Percentiles rank a stretch among this genome's conserved stretches.
Evolutionary conservation across 2,888 invertebrate species (phyloP).

Genomic region (Trypoxylon attenuatum): DNA sequence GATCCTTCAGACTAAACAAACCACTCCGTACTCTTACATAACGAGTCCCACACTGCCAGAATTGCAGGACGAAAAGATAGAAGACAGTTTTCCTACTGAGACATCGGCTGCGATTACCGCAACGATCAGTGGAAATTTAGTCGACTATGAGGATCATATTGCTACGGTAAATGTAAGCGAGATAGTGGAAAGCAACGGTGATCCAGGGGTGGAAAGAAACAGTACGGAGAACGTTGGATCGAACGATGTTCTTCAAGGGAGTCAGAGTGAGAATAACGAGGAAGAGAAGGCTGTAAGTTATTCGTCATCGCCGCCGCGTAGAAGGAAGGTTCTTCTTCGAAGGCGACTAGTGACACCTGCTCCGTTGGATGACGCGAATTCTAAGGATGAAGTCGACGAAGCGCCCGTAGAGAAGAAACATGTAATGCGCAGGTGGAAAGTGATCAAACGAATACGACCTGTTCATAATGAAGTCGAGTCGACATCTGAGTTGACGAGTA

Average conservation of each 20-base stretch:
- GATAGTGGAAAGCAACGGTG: background rate
- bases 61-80: background rate
- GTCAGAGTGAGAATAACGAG: background rate
- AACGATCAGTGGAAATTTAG: too few relatives aligned
- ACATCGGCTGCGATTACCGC: background rate
- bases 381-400: constrained; percentile 1
- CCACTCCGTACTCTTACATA: background rate
- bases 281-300: constrained; percentile 15
- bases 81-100: background rate
- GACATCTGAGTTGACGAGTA: too few relatives aligned
- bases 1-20: background rate
- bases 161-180: background rate
- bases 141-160: constrained; percentile 3
- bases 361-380: background rate
- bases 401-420: constrained; percentile 17
- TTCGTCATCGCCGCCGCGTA: constrained; percentile 23
- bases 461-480: constrained; percentile 1
- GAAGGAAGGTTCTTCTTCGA: constrained; percentile 54
- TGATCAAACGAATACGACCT: constrained; percentile 62
- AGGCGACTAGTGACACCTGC: constrained; percentile 47
- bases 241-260: background rate
- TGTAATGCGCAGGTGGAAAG: constrained; percentile 55
- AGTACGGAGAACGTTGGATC: background rate
- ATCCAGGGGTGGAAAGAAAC: constrained; percentile 9
- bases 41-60: background rate